Evolutionary conservation across 2,888 invertebrate genomes (phyloP), one percentile per base, ranked within the genome.

Genomic region (Amiota communis): DNA sequence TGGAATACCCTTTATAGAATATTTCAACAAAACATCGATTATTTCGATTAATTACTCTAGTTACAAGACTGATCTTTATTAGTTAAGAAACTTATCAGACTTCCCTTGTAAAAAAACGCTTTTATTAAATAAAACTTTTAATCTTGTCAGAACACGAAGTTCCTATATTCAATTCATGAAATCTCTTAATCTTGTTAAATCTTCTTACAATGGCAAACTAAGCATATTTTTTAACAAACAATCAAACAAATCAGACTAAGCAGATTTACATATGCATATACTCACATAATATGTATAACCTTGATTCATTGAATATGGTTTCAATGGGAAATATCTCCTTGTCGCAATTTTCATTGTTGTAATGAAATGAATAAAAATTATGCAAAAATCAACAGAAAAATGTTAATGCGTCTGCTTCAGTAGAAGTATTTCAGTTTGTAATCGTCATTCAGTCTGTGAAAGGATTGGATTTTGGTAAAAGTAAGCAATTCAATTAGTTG

Each of bases 361-460:
- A 23, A 23, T 23, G 23, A 57, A 70, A 70, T 70, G 59, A 70
- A 70, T 59, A 51, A 57, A 57, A 57, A 36, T 70, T 57, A 70
- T 59, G 70, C 47, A 46, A 47, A 59, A 70, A 59, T 70, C 70
- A 61, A 61, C 70, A 47, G 49, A 70, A 70, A 59, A 68, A 20
- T 17, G 53, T n/a, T 12, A 12, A 51, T 51, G 53, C 53, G 13
- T n/a, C 3, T 51, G 53, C 12, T 51, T 4, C 53, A 51, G 3
- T 12, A 51, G n/a, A 36, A 36, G 36, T 6, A 36, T 36, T 36
- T 36, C 6, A 36, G 36, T 36, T 6, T 36, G 36, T 20, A 20
- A 17, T 11, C 59, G 11, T 36, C 8, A 6, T 36, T 3, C 23
- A 59, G 17, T 8, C 20, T 20, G 20, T 20, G 59, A 59, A 59